Base-by-base conservation (phyloP, 2,888 invertebrate species). In the Electrophaes corylata region DNA sequence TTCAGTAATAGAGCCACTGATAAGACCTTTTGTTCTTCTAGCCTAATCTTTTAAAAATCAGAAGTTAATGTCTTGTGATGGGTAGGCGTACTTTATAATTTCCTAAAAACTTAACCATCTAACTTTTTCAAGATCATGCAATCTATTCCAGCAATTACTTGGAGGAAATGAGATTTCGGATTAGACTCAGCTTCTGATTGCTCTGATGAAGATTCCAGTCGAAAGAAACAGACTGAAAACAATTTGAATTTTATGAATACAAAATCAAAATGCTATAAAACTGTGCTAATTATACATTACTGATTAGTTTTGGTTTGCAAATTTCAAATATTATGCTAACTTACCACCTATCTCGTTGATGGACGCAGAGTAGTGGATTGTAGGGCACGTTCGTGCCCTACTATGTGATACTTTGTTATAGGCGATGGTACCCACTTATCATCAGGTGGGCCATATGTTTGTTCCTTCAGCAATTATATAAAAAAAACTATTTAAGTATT, bases 141-240 rank as follows among this genome's bases (percentile, higher is more conserved):
- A 76, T 82, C 79, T 80, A 78, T 83, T 78, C 76, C 77, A 78
- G 80, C 79, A 84, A 82, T 85, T 82, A 84, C 83, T 81, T 76
- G 65, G 75, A 79, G 85, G 86, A 86, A 86, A 87, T 86, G 84
- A 85, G 85, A 84, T 83, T 84, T 83, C 69, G 83, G 85, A 86
- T 86, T 86, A 86, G 75, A 76, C 74, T 75, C 65, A 19, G 43
- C 49, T 39, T 41, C 68, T 80, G 82, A 81, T 81, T 78, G 81
- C 44, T 33, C 67, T 80, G 82, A 81, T 81, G 79, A 82, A 82
- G 80, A 78, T 70, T 74, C 70, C 70, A 72, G 81, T 77, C 76
- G 10, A 10, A 29, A 10, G 71, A 73, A 76, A 74, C 75, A 67
- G 65, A 66, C 73, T 75, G 78, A 79, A 82, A 84, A 83, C 78